Evolutionary conservation across 2,797 vertebrate genomes (phyloP), one percentile per base, ranked within the genome.

Genomic region (Xenops minutus): DNA sequence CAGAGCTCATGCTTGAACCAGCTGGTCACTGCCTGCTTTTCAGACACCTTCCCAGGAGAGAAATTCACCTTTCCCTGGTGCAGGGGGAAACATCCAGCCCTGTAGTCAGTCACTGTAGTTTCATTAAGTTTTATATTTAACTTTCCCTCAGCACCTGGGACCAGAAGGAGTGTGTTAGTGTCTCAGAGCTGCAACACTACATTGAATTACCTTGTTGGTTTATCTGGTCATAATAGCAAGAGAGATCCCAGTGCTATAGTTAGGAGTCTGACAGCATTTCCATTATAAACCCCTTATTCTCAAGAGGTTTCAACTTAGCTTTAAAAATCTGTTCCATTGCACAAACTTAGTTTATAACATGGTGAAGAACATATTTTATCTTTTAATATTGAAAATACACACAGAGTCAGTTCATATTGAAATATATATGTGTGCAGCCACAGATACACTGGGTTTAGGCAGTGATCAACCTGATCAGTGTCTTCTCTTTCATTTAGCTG

Each of bases 131-230:
- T 97, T 97, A 93, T 96, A 89, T 95, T 96, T 94, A 95, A 96
- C 93, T 95, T 79, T 88, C 43, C 68, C 61, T 83, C 68, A 81
- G 74, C 81, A 88, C 48, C 73, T 84, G 92, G 81, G 95, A 97
- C 68, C 88, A 96, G 83, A 61, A 95, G 84, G 79, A 95, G 62
- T 19, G 71, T 76, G 85, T 93, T 91, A 74, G 89, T 87, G 79
- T 95, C 94, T 95, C 27, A 4, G 83, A 86, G 82, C 80, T 95
- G 95, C 93, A 92, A 81, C 79, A 92, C 81, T 88, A 90, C 96
- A 94, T 88, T 95, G 95, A 96, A 97, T 96, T 96, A 95, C 90
- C 93, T 94, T 96, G 90, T 96, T 96, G 96, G 96, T 95, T 96
- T 96, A 96, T 96, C 95, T 97, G 95, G 96, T 95, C 96, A 89